Evolutionary conservation across 1,140 invertebrate species (phyloP).

Genomic region (Drosophila teissieri): DNA sequence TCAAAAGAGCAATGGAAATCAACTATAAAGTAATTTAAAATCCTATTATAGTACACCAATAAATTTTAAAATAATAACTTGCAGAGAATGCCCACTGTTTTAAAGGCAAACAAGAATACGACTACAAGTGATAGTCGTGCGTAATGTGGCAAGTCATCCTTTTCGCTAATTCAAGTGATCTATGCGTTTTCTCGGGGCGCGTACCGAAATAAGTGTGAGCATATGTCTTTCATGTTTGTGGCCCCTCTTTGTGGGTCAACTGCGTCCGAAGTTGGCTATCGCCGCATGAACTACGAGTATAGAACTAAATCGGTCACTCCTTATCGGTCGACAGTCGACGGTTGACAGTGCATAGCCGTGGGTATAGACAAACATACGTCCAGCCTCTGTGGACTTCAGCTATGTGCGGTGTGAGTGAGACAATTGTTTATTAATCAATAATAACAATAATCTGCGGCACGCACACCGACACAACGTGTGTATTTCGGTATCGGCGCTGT

Average conservation of each 20-base stretch:
- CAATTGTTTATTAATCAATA: conserved; percentile 78
- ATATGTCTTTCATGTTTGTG: conserved; percentile 38
- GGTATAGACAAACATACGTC: conserved; percentile 1
- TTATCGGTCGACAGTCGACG: conserved; percentile 47
- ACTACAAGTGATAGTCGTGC: too few relatives aligned
- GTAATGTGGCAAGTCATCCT: conserved; percentile 9
- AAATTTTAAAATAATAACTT: too few relatives aligned
- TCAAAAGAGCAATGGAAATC: too few relatives aligned
- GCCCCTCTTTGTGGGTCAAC: conserved; percentile 55
- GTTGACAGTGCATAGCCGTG: not conserved
- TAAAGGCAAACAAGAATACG: too few relatives aligned
- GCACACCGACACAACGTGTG: conserved; percentile 18
- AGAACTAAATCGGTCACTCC: conserved; percentile 74
- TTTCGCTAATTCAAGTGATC: not conserved
- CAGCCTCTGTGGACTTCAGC: conserved; percentile 17
- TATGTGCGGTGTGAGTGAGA: conserved; percentile 48
- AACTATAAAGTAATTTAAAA: too few relatives aligned
- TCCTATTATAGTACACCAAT: too few relatives aligned
- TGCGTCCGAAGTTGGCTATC: conserved; percentile 59
- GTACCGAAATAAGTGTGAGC: conserved; percentile 6
- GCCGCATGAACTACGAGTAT: conserved; percentile 32
- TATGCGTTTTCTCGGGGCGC: not conserved
- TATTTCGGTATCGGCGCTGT: conserved; percentile 27
- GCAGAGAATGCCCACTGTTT: too few relatives aligned
- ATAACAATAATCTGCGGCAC: conserved; percentile 49